These are phyloP conservation scores for Chaenocephalus aceratus DNA, from an alignment of 2,113 vertebrate genomes.

Conservation along the genomic window DNA sequence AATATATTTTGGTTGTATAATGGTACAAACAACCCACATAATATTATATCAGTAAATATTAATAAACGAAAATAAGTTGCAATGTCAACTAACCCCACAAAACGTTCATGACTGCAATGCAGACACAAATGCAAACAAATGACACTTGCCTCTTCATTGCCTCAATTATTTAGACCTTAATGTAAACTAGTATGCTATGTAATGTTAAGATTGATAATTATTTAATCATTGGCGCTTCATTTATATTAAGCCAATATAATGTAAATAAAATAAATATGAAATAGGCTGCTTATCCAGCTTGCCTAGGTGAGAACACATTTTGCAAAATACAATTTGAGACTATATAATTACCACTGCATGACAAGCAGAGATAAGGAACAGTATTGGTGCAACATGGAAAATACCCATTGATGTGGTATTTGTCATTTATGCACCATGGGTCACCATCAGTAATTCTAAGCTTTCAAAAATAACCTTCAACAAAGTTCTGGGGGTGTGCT, in stretches of 20 bases:
- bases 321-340: not conserved
- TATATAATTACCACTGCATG: slow-evolving; percentile 19
- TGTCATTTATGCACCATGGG: not conserved
- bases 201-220: not conserved
- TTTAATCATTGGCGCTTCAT: not conserved
- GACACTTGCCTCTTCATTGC: not conserved
- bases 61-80: not conserved
- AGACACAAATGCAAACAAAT: not conserved
- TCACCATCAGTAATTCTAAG: not conserved
- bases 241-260: not conserved
- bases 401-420: not conserved
- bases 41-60: too few species aligned
- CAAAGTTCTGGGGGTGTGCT: not conserved
- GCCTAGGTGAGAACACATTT: not conserved
- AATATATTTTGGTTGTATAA: not conserved
- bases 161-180: not conserved
- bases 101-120: not conserved
- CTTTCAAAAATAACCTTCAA: not conserved
- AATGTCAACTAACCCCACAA: not conserved
- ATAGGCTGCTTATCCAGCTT: not conserved
- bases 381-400: slow-evolving; percentile 23
- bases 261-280: not conserved
- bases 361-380: not conserved
- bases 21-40: not conserved
- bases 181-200: not conserved